These are phyloP conservation scores for Nomada hirtipes DNA, from an alignment of 2,888 invertebrate genomes.

Conservation along the genomic window DNA sequence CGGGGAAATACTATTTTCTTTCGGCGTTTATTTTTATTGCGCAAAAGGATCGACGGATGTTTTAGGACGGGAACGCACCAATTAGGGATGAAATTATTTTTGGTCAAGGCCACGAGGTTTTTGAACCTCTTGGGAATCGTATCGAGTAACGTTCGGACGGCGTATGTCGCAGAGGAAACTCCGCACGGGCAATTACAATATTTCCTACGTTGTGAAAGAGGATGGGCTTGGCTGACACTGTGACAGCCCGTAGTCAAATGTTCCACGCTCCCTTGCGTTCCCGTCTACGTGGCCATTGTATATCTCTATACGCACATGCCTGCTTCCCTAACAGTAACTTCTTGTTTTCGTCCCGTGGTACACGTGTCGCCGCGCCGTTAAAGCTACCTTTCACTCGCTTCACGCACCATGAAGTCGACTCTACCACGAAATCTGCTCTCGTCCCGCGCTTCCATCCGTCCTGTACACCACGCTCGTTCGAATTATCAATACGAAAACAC, in stretches of 20 bases:
- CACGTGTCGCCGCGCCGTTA: conserved; percentile 51
- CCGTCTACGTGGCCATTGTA: conserved; percentile 63
- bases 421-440: not conserved
- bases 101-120: conserved; percentile 67
- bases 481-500: not conserved
- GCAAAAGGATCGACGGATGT: no score
- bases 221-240: conserved; percentile 83
- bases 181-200: conserved; percentile 78
- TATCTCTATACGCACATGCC: conserved; percentile 54
- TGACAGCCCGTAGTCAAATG: conserved; percentile 81
- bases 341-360: conserved; percentile 50
- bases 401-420: conserved; percentile 24
- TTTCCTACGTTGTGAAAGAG: conserved; percentile 81
- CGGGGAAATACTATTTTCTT: no score
- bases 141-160: conserved; percentile 65
- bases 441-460: not conserved
- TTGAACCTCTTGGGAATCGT: conserved; percentile 72
- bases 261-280: conserved; percentile 81
- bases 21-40: no score
- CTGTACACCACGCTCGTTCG: no score
- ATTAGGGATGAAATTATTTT: not conserved
- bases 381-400: conserved; percentile 56
- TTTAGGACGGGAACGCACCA: not conserved
- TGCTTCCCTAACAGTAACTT: conserved; percentile 60
- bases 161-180: conserved; percentile 73